Percentiles rank a stretch among this genome's conserved stretches.
These are phyloP conservation scores for Limulus polyphemus DNA, from an alignment of 2,888 invertebrate species.

Conservation along the genomic window DNA sequence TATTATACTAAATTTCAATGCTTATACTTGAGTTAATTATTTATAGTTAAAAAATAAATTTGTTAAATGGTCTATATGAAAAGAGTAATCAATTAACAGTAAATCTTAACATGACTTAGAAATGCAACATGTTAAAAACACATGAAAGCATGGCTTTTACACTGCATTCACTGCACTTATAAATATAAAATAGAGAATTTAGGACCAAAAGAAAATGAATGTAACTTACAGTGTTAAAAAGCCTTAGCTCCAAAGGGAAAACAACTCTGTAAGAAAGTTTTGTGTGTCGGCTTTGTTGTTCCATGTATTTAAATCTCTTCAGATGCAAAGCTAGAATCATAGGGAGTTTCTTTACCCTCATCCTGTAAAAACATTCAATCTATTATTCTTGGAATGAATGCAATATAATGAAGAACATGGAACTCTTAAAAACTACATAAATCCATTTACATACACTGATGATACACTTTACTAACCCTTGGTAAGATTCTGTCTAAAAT, in stretches of 20 bases:
- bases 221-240: constrained; percentile 87
- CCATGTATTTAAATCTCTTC: constrained; percentile 95
- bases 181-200: neutral
- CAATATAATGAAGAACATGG: too few species aligned
- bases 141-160: constrained; percentile 3
- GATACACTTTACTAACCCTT: too few species aligned
- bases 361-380: constrained; percentile 43
- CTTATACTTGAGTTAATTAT: too few species aligned
- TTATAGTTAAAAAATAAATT: too few species aligned
- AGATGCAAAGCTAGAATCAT: constrained; percentile 94
- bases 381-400: too few species aligned
- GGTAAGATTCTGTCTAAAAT: too few species aligned
- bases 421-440: too few species aligned
- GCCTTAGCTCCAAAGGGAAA: constrained; percentile 89
- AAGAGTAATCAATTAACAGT: too few species aligned
- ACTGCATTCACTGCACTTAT: neutral
- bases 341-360: constrained; percentile 96
- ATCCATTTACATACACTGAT: too few species aligned
- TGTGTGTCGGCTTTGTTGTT: constrained; percentile 95
- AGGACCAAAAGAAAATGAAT: neutral
- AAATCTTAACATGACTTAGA: too few species aligned
- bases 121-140: neutral
- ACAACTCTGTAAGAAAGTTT: constrained; percentile 98
- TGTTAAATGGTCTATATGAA: too few species aligned
- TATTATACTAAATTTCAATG: too few species aligned